Conservation (phyloP, 1,140 invertebrate species). For the Archivesica marissinica region DNA sequence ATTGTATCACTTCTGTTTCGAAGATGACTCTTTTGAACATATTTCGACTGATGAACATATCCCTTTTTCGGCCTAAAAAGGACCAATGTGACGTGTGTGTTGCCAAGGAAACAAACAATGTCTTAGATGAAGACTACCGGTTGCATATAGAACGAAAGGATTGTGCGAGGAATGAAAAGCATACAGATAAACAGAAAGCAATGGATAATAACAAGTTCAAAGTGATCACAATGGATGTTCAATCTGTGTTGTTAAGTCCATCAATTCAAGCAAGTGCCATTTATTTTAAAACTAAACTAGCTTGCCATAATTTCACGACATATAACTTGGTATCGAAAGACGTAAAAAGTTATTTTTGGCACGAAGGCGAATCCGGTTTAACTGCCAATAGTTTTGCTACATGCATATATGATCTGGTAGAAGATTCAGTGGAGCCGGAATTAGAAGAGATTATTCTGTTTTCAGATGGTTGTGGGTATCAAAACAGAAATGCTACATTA, state of each 20-base stretch:
- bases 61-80: slow-evolving; percentile 41
- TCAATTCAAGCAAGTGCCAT: slow-evolving; percentile 41
- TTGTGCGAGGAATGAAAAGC: slow-evolving; percentile 28
- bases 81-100: slow-evolving; percentile 42
- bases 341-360: slow-evolving; percentile 32
- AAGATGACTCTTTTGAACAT: no score
- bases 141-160: slow-evolving; percentile 18
- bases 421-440: no score
- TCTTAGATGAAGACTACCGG: slow-evolving; percentile 8
- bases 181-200: slow-evolving; percentile 11
- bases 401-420: no score
- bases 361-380: slow-evolving; percentile 24
- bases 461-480: slow-evolving; percentile 24
- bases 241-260: slow-evolving; percentile 33
- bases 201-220: background rate
- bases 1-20: no score
- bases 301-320: slow-evolving; percentile 45
- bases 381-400: slow-evolving; percentile 15
- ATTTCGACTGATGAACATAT: no score
- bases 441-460: no score
- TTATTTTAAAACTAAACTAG: slow-evolving; percentile 54
- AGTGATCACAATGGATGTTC: slow-evolving; percentile 46
- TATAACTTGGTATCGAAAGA: slow-evolving; percentile 19
- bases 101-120: slow-evolving; percentile 14
- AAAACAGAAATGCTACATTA: slow-evolving; percentile 17